Evolutionary conservation across 2,888 invertebrate genomes (phyloP).

Genomic region (Philereme transversata): DNA sequence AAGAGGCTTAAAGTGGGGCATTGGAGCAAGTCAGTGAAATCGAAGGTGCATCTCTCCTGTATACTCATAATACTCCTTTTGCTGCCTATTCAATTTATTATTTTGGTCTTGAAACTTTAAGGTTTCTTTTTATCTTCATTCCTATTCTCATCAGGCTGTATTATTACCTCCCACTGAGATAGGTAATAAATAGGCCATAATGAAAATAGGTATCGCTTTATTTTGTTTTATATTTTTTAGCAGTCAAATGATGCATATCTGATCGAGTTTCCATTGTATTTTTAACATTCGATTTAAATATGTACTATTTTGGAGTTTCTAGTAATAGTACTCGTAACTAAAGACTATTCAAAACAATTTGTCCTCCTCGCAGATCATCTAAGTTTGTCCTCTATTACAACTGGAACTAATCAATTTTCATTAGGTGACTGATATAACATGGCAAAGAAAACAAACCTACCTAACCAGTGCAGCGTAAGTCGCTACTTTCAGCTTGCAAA

Average conservation of each 20-base stretch:
- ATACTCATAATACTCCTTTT: conserved; percentile 31
- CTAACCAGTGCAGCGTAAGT: conserved; percentile 29
- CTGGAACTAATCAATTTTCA: conserved; percentile 35
- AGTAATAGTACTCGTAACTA: too few species aligned
- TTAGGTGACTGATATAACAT: conserved; percentile 15
- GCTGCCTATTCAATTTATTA: conserved; percentile 1
- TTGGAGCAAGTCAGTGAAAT: conserved; percentile 36
- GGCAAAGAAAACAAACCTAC: conserved; percentile 31
- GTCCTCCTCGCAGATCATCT: too few species aligned
- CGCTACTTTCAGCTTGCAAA: conserved; percentile 49
- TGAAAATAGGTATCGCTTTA: too few species aligned
- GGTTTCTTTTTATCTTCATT: neutral
- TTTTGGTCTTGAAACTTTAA: neutral
- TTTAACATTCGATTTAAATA: too few species aligned
- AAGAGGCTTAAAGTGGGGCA: conserved; percentile 29
- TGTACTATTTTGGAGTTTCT: too few species aligned
- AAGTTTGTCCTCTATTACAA: conserved; percentile 22
- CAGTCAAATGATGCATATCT: too few species aligned
- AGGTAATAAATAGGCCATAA: too few species aligned
- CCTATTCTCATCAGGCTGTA: too few species aligned
- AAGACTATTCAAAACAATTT: conserved; percentile 13
- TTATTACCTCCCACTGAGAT: too few species aligned
- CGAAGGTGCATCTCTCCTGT: conserved; percentile 35
- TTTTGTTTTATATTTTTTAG: too few species aligned
- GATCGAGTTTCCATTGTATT: too few species aligned